Base-by-base conservation (phyloP, 2,888 invertebrate species). In the Acanthococcus lagerstroemiae region DNA sequence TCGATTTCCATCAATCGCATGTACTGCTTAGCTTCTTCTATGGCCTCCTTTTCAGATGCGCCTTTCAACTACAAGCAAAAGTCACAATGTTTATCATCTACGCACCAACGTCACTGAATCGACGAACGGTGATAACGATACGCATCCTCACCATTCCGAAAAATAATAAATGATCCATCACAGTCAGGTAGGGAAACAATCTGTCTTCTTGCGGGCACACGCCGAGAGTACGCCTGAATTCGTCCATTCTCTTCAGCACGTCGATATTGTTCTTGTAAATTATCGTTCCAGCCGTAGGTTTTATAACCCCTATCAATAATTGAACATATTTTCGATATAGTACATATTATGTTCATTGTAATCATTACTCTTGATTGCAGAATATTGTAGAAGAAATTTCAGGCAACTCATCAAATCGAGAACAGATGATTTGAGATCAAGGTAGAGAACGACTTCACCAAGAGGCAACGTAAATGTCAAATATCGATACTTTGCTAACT, bases 171-270 rank as follows among this genome's bases (percentile, higher is more conserved):
- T 93, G 92, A 76, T 93, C 90, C 19, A 79, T 79, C 1, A 91
- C 90, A 0, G 90, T 90, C 48, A 93, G 79, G 68, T 87, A 86
- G 69, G 86, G 85, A 74, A 91, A 91, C 0, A 93, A 79, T 5
- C 90, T 85, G 76, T 93, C 88, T 75, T 90, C 88, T 74, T 93
- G 92, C 0, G 91, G 91, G 77, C 90, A 90, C 22, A 90, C 78
- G 0, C 95, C 95, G 55, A 96, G 80, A 68, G 84, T 81, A 68
- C 83, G 81, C 44, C 90, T 80, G 68, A 91, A 86, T 44, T 80
- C 77, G 12, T 81, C 77, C 72, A 85, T 81, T 68, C 90, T 81
- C 0, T 78, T 78, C 69, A 80, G 77, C 17, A 90, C 83, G 75
- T 91, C 86, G 71, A 83, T 80, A 86, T 1, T 12, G 7, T 22